These are phyloP conservation scores for Cordylochernes scorpioides DNA, from an alignment of 2,888 invertebrate genomes.

Conservation along the genomic window DNA sequence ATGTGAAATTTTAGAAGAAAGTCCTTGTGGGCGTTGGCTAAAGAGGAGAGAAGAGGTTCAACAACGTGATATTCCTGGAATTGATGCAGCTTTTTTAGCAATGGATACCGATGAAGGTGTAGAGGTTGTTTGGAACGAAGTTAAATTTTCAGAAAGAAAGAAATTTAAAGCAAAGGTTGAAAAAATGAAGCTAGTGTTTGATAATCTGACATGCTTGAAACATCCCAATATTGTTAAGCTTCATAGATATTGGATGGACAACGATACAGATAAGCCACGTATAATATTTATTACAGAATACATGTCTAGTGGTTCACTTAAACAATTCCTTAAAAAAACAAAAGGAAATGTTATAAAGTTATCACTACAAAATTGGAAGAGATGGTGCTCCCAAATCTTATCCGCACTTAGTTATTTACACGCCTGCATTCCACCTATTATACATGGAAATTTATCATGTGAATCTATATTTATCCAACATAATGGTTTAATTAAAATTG, in stretches of 20 bases:
- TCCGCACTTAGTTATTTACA: constrained; percentile 97
- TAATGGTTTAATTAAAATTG: constrained; percentile 99
- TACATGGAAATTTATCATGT: constrained; percentile 91
- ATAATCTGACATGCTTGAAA: constrained; percentile 84
- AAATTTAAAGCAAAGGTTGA: constrained; percentile 93
- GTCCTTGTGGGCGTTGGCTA: constrained; percentile 95
- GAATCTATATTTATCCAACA: constrained; percentile 99
- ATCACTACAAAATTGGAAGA: constrained; percentile 78
- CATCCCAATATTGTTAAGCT: constrained; percentile 99
- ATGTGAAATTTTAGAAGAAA: constrained; percentile 93
- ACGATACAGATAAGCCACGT: constrained; percentile 82
- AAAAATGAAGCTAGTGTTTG: constrained; percentile 87
- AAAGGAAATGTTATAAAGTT: constrained; percentile 77
- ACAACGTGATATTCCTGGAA: constrained; percentile 95
- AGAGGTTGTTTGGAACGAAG: constrained; percentile 86
- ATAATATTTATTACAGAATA: constrained; percentile 99
- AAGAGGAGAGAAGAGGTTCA: constrained; percentile 95
- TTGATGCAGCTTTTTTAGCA: constrained; percentile 92
- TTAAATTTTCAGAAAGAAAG: constrained; percentile 83
- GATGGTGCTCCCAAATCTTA: constrained; percentile 98
- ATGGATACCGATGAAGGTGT: constrained; percentile 99
- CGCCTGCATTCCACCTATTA: constrained; percentile 94
- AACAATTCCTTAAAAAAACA: constrained; percentile 93
- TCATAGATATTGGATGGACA: constrained; percentile 98
- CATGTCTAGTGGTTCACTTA: constrained; percentile 97